Percentiles rank a stretch among this genome's conserved stretches.
Evolutionary conservation across 2,797 vertebrate genomes (phyloP).

Genomic region (Psittacula echo): DNA sequence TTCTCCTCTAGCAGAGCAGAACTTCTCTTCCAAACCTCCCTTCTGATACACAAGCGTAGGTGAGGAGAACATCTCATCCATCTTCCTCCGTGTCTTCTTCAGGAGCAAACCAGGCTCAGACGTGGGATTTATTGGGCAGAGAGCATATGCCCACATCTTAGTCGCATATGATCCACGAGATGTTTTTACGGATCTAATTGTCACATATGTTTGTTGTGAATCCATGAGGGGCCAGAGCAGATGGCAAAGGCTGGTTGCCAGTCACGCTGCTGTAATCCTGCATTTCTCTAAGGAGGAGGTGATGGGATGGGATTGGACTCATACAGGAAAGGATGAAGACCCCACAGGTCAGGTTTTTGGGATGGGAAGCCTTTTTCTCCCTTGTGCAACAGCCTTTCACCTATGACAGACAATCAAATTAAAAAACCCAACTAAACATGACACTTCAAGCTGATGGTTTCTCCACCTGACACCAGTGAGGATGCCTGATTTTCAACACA

Average conservation of each 20-base stretch:
- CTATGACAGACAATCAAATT: background rate
- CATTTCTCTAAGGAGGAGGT: background rate
- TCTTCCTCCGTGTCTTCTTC: background rate
- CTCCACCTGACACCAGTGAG: fast-evolving
- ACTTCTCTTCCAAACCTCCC: background rate
- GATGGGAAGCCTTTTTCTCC: background rate
- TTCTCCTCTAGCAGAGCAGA: background rate
- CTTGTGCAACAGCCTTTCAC: background rate
- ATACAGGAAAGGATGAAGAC: background rate
- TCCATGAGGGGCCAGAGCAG: constrained; percentile 66
- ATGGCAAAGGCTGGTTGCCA: constrained; percentile 66
- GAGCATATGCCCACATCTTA: background rate
- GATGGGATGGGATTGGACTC: fast-evolving
- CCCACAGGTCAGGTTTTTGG: background rate
- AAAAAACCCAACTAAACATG: background rate
- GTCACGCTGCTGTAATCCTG: background rate
- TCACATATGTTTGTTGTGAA: constrained; percentile 64
- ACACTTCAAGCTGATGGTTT: background rate
- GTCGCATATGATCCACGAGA: background rate
- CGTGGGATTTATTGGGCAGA: constrained; percentile 22
- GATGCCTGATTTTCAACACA: background rate
- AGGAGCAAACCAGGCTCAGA: background rate
- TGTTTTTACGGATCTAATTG: constrained; percentile 59
- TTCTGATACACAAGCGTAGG: background rate
- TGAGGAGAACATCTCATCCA: background rate